phyloP scores from a whole-genome alignment of 2,888 invertebrate genomes.

The Troides oblongomaculatus region DNA sequence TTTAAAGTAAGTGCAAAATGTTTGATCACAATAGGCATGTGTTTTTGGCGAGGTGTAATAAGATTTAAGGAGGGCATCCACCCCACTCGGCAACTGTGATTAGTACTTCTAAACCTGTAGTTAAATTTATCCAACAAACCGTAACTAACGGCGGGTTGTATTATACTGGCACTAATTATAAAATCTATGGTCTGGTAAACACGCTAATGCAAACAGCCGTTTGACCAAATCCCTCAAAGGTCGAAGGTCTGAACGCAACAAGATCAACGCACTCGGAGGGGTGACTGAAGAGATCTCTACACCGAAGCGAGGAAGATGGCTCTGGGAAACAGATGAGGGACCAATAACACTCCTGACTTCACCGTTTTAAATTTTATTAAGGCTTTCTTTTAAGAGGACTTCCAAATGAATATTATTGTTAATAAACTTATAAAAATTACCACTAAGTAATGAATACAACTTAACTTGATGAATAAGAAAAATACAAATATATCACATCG shows the following conservation, averaged over 20 bases:
- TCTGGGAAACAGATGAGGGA: background rate
- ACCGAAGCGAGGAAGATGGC: background rate
- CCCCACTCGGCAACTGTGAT: background rate
- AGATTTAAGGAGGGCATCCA: background rate
- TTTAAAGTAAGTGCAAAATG: too few species aligned
- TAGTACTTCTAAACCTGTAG: background rate
- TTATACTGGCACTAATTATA: conserved; percentile 19
- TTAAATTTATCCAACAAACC: conserved; percentile 1
- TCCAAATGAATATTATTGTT: too few species aligned
- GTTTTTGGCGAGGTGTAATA: background rate
- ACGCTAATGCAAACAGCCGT: conserved; percentile 10
- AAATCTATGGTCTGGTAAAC: conserved; percentile 29
- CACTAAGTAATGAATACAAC: too few species aligned
- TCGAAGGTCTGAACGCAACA: conserved; percentile 37
- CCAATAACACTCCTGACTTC: background rate
- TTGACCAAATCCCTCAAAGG: conserved; percentile 30
- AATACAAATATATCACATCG: too few species aligned
- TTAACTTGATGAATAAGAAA: too few species aligned
- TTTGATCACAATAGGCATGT: background rate
- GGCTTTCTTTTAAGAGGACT: too few species aligned
- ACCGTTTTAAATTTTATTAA: background rate
- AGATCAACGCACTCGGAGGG: conserved; percentile 42
- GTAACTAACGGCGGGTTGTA: background rate
- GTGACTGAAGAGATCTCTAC: conserved; percentile 10
- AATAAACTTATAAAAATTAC: too few species aligned